Evolutionary conservation across 2,888 invertebrate species (phyloP).

Genomic region (Chrysolina haemoptera): DNA sequence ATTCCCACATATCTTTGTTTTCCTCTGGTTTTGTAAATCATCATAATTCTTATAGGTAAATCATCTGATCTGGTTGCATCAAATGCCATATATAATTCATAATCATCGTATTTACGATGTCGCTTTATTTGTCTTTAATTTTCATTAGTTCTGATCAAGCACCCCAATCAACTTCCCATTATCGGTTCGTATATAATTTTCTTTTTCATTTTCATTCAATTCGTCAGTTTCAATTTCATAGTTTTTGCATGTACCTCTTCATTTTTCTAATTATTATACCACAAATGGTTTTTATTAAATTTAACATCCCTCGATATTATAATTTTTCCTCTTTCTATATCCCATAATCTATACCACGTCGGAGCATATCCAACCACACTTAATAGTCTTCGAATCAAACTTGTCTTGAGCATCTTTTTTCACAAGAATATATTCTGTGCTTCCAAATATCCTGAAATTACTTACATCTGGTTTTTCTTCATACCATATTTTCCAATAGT

Average conservation of each 20-base stretch:
- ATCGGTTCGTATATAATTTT: too few relatives aligned
- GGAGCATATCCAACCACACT: background rate
- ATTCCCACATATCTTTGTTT: slow-evolving; percentile 9
- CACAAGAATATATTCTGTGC: background rate
- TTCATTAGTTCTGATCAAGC: too few relatives aligned
- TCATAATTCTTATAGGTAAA: background rate
- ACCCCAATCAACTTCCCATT: too few relatives aligned
- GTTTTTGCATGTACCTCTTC: too few relatives aligned
- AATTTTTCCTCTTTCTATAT: too few relatives aligned
- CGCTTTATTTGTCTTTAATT: background rate
- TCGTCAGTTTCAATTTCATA: too few relatives aligned
- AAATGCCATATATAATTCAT: background rate
- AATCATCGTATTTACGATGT: background rate
- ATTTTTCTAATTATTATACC: too few relatives aligned
- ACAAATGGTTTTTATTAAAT: too few relatives aligned
- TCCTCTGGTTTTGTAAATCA: background rate
- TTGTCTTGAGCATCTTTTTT: background rate
- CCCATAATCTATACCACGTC: too few relatives aligned
- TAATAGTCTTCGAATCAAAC: background rate
- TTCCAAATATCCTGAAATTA: slow-evolving; percentile 8
- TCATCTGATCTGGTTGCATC: slow-evolving; percentile 9
- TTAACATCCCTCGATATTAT: too few relatives aligned
- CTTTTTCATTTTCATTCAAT: too few relatives aligned
- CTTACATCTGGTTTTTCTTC: too few relatives aligned
- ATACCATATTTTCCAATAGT: background rate